These are phyloP conservation scores for Drosophila nigritarsus DNA, from an alignment of 2,888 invertebrate species.

Conservation along the genomic window DNA sequence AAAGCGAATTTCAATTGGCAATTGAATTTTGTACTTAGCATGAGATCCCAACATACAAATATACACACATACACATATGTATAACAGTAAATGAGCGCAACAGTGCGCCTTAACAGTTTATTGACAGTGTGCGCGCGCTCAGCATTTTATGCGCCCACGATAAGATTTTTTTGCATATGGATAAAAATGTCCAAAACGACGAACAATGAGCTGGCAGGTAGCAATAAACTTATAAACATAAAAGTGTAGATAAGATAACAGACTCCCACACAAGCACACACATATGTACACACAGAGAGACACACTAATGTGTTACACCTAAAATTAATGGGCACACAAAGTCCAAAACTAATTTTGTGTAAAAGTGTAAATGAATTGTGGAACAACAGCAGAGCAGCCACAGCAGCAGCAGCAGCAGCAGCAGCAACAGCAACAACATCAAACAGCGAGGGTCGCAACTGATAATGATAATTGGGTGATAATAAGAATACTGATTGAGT, in stretches of 20 bases:
- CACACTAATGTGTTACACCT: constrained; percentile 14
- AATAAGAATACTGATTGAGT: constrained; percentile 47
- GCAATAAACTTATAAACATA: constrained; percentile 46
- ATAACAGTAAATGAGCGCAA: constrained; percentile 27
- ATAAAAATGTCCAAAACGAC: constrained; percentile 28
- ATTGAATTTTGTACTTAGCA: constrained; percentile 47
- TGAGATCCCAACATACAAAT: neutral
- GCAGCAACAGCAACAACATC: constrained; percentile 1
- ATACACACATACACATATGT: neutral
- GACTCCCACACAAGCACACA: neutral
- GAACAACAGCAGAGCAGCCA: constrained; percentile 7
- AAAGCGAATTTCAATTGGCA: constrained; percentile 46
- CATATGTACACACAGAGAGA: neutral
- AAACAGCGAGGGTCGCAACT: constrained; percentile 37
- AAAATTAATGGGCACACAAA: constrained; percentile 10
- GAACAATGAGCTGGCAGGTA: constrained; percentile 21
- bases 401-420: neutral
- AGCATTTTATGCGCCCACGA: constrained; percentile 3
- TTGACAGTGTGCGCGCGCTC: constrained; percentile 29
- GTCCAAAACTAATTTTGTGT: constrained; percentile 20
- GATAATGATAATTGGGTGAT: constrained; percentile 59
- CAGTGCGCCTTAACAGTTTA: constrained; percentile 32
- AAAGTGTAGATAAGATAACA: constrained; percentile 40
- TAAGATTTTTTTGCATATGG: constrained; percentile 34
- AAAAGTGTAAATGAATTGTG: constrained; percentile 19